A percentile compares a stretch with the other conserved stretches of the same genome.
These are phyloP conservation scores for Ceyx cyanopectus DNA, from an alignment of 2,113 vertebrate species.

Conservation along the genomic window DNA sequence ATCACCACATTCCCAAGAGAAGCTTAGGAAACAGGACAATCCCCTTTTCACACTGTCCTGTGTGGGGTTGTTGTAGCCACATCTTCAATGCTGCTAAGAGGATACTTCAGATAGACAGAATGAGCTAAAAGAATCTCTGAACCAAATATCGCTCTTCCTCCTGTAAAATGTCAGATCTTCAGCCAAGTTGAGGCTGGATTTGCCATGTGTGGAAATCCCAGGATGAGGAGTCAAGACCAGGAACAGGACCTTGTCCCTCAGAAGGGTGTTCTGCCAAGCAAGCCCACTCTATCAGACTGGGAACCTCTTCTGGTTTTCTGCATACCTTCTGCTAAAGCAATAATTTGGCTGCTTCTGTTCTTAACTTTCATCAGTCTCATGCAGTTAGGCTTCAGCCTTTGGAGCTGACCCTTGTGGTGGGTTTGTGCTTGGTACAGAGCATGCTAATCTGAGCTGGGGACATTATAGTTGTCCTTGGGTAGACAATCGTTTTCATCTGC, in stretches of 20 bases:
- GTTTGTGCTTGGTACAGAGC: background rate
- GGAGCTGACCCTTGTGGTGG: background rate
- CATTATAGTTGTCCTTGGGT: background rate
- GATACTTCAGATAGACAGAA: background rate
- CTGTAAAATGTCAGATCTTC: slow-evolving; percentile 36
- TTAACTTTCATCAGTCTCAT: background rate
- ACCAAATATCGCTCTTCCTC: background rate
- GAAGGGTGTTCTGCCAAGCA: background rate
- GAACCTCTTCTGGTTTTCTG: background rate
- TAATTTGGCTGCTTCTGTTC: background rate
- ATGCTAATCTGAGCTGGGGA: background rate
- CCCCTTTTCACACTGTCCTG: background rate
- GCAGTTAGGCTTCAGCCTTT: background rate
- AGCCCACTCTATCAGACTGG: background rate
- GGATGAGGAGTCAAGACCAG: background rate
- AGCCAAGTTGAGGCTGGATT: slow-evolving; percentile 3
- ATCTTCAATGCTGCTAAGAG: background rate
- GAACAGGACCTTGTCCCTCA: background rate
- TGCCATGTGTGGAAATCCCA: background rate
- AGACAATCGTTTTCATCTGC: background rate
- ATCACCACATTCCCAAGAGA: background rate
- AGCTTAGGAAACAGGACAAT: background rate
- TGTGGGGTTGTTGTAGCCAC: background rate
- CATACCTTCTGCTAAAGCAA: background rate
- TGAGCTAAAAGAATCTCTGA: slow-evolving; percentile 15